Evolutionary conservation across 2,888 invertebrate species (phyloP), one percentile per base, ranked within the genome.

Genomic region (Chelonus formosanus): DNA sequence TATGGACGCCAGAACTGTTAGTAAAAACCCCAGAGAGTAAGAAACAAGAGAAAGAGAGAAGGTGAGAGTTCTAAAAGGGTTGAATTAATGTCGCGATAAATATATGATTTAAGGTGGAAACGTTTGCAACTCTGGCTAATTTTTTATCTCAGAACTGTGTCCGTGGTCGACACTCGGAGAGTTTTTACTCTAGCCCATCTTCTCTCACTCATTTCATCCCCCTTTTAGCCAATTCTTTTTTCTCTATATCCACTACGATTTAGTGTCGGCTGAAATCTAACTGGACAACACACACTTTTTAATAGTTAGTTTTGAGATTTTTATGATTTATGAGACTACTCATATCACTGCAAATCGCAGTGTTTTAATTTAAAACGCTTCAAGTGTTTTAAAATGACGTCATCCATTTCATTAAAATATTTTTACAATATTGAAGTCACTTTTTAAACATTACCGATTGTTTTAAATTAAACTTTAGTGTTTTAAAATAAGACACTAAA

Each of bases 51-150:
- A 56, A 10, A 40, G 59, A 58, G 63, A 31, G 58, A 47, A 60
- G 61, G 65, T 20, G 20, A 20, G 20, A 20, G 20, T 70, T 78
- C 81, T 82, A 83, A 84, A 84, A 83, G 84, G 84, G 83, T 84
- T 83, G 84, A 84, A 84, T 84, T 84, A 84, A 84, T 84, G 84
- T 84, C 84, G 83, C 84, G 84, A 84, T 84, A 84, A 84, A 84
- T 84, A 84, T 84, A 84, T 84, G 84, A 84, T 84, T 84, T 84
- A 84, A 83, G 84, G 84, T 82, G 80, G 79, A 80, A 82, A 80
- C 81, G 82, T 81, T 82, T 81, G 81, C 82, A 79, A 80, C 80
- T 80, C 79, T 71, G 80, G 82, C 84, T 84, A 83, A 84, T 84
- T 84, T 84, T 84, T 84, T 84, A 84, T 84, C 84, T 83, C 78